These are phyloP conservation scores for Scelioninae gen. 1 DNA, from an alignment of 2,888 invertebrate genomes.

Conservation along the genomic window DNA sequence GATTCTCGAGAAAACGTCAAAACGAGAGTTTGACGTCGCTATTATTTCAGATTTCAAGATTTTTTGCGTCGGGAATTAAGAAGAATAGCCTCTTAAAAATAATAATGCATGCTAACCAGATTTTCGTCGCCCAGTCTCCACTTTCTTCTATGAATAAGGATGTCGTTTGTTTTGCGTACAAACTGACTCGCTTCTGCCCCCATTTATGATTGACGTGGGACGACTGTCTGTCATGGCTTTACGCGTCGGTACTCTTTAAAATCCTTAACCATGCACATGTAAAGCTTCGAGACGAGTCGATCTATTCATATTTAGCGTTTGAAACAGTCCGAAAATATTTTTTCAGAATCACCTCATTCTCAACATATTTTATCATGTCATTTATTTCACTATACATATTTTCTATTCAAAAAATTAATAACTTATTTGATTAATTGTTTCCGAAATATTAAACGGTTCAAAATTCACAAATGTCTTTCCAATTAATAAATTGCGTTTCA, in stretches of 20 bases:
- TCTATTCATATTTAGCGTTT: constrained; percentile 58
- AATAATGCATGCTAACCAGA: constrained; percentile 70
- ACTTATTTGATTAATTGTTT: no score
- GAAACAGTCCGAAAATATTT: no score
- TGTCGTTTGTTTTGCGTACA: constrained; percentile 73
- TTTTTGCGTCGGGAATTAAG: constrained; percentile 20
- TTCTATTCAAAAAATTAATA: no score
- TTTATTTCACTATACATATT: no score
- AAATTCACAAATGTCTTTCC: no score
- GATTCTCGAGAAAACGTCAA: neutral
- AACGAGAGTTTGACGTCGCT: constrained; percentile 17
- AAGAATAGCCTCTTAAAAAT: constrained; percentile 51
- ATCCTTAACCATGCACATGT: constrained; percentile 63
- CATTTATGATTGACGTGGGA: constrained; percentile 78
- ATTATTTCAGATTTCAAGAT: constrained; percentile 54
- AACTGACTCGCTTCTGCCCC: constrained; percentile 69
- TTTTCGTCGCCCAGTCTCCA: constrained; percentile 47
- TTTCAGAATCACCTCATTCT: no score
- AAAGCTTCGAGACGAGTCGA: constrained; percentile 59
- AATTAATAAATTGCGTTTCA: no score
- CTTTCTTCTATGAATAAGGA: constrained; percentile 62
- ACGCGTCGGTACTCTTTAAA: constrained; percentile 66
- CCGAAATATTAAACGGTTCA: no score
- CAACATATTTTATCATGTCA: no score
- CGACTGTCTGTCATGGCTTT: constrained; percentile 68